These are phyloP conservation scores for Amblyjoppa fuscipennis DNA, from an alignment of 2,888 invertebrate genomes.

Conservation along the genomic window DNA sequence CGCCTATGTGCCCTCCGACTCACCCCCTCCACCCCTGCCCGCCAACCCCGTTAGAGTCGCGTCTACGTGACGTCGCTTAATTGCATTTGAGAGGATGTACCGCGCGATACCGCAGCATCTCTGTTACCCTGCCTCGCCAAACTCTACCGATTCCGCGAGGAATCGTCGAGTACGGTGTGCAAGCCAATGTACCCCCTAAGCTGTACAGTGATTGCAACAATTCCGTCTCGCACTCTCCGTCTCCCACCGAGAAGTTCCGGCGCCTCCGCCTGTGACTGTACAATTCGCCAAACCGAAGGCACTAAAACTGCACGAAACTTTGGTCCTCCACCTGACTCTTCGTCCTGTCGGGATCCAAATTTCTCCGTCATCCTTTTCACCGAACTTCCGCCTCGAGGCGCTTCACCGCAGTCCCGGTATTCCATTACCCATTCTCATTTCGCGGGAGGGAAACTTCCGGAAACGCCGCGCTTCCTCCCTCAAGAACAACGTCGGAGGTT, in stretches of 20 bases:
- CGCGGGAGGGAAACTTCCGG: background rate
- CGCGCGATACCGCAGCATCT: slow-evolving; percentile 31
- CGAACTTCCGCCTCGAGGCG: background rate
- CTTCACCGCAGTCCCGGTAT: slow-evolving; percentile 5
- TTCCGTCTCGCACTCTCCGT: background rate
- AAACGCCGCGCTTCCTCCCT: background rate
- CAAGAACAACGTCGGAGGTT: background rate
- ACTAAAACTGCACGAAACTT: background rate
- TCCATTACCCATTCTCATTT: background rate
- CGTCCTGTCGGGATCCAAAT: background rate
- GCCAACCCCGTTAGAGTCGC: slow-evolving; percentile 65
- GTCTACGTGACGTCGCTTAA: slow-evolving; percentile 82
- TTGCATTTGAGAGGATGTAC: slow-evolving; percentile 76
- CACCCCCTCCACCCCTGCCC: slow-evolving; percentile 6
- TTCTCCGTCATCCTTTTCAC: slow-evolving; percentile 9
- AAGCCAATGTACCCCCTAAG: background rate
- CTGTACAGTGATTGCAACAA: slow-evolving; percentile 1
- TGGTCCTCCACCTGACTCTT: slow-evolving; percentile 1
- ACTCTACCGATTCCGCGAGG: background rate
- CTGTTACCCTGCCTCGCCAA: slow-evolving; percentile 34
- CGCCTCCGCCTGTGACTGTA: background rate
- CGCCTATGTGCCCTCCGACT: background rate
- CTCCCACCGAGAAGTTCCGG: background rate
- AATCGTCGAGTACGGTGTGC: slow-evolving; percentile 10
- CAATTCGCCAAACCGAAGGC: background rate